These are phyloP conservation scores for Streptopelia turtur DNA, from an alignment of 2,797 vertebrate species.

Conservation along the genomic window DNA sequence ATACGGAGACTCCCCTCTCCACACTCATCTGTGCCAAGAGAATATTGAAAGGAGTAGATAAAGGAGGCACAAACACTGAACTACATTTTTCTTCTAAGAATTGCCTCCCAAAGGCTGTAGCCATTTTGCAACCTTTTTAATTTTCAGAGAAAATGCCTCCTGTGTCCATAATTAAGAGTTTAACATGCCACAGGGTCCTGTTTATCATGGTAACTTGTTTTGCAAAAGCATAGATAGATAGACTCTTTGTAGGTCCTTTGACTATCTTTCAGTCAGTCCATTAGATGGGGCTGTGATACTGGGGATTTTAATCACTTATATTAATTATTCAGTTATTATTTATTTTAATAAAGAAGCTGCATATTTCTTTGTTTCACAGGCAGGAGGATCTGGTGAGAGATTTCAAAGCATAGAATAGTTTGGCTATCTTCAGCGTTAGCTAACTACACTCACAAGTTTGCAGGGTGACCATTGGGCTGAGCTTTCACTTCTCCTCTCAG, in stretches of 20 bases:
- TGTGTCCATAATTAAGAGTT: constrained; percentile 35
- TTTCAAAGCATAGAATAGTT: neutral
- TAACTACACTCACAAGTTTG: neutral
- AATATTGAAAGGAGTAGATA: constrained; percentile 58
- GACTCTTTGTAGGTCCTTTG: neutral
- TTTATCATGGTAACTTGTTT: constrained; percentile 26
- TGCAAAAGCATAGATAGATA: neutral
- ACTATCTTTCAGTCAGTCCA: constrained; percentile 58
- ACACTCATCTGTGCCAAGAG: neutral
- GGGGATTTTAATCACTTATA: constrained; percentile 27
- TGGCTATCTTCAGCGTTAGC: neutral
- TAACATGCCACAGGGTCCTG: constrained; percentile 4
- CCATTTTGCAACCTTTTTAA: constrained; percentile 47
- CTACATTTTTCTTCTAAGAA: constrained; percentile 24
- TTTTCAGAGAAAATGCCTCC: constrained; percentile 27
- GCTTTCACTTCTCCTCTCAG: neutral
- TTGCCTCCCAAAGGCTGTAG: constrained; percentile 25
- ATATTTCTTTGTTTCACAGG: constrained; percentile 4
- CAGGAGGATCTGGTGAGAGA: neutral
- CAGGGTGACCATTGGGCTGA: neutral
- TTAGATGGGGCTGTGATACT: constrained; percentile 71
- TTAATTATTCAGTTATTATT: constrained; percentile 14
- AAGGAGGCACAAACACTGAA: constrained; percentile 10
- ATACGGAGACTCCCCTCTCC: constrained; percentile 6
- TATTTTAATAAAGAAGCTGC: constrained; percentile 9